These are phyloP conservation scores for Melangyna quadrimaculata DNA, from an alignment of 2,888 invertebrate genomes.

Conservation along the genomic window DNA sequence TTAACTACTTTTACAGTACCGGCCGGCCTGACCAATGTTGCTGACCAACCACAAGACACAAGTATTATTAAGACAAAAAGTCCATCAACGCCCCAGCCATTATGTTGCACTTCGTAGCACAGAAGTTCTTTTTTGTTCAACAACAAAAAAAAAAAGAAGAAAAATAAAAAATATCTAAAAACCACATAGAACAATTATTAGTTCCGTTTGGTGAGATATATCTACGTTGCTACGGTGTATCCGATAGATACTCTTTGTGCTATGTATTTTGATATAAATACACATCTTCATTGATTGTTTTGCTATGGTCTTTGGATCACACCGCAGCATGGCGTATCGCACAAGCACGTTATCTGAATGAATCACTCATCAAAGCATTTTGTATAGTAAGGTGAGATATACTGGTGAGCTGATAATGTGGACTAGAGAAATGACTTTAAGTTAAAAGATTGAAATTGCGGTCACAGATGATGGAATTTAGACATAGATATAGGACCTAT, in stretches of 20 bases:
- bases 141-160: not conserved
- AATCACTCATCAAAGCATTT: constrained; percentile 28
- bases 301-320: constrained; percentile 59
- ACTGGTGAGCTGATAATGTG: too few relatives aligned
- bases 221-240: too few relatives aligned
- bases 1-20: constrained; percentile 31
- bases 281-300: constrained; percentile 52
- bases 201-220: constrained; percentile 70
- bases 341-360: constrained; percentile 51
- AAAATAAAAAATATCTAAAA: not conserved
- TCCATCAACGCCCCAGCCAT: constrained; percentile 57
- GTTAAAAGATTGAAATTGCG: constrained; percentile 59
- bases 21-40: constrained; percentile 20
- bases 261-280: constrained; percentile 18
- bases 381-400: not conserved
- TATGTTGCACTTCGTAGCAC: constrained; percentile 16
- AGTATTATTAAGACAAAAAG: constrained; percentile 15
- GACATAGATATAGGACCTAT: not conserved
- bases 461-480: constrained; percentile 57
- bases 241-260: constrained; percentile 8
- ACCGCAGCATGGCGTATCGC: constrained; percentile 44
- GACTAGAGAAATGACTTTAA: not conserved
- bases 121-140: not conserved
- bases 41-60: constrained; percentile 50
- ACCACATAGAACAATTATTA: constrained; percentile 61